Evolutionary conservation across 2,888 invertebrate genomes (phyloP), one percentile per base, ranked within the genome.

Genomic region (Cerceris rybyensis): DNA sequence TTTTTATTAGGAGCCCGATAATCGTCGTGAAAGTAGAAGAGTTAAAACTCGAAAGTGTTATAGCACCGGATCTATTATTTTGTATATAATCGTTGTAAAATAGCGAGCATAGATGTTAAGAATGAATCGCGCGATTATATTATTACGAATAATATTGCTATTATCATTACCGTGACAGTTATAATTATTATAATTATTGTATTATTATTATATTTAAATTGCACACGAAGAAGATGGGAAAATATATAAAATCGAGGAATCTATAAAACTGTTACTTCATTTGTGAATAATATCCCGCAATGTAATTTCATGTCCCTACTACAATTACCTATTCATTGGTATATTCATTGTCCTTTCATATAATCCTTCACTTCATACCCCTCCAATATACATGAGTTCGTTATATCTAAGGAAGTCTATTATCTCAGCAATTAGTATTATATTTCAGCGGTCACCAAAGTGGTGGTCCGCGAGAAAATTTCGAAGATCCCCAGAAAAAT

Each of bases 11-110:
- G 86, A 87, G 86, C 90, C 89, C 88, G 89, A 89, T 90, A 89
- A 88, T 83, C 82, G 86, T 88, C 81, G 87, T 88, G 88, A 89
- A 90, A 88, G 88, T 89, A 90, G 86, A 72, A 79, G 79, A 68
- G 75, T 77, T 75, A 50, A 60, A 11, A 66, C 61, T 58, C 13
- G 66, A 69, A 49, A 75, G 66, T 71, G 75, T 73, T 66, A 64
- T 74, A 72, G 71, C 70, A 71, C 46, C 72, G 70, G 66, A 69
- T 75, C 69, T 75, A 85, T 85, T 87, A 83, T 89, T 90, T 90
- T 91, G 91, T 91, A 91, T 75, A 91, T 91, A 91, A 87, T 87
- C 75, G 85, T 89, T 89, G 91, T 88, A 89, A 86, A 41, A 85
- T 85, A 84, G 75, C 73, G 75, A 75, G 73, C 66, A 50, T 79